Conservation (phyloP, 2,888 invertebrate species). For the Syritta pipiens region DNA sequence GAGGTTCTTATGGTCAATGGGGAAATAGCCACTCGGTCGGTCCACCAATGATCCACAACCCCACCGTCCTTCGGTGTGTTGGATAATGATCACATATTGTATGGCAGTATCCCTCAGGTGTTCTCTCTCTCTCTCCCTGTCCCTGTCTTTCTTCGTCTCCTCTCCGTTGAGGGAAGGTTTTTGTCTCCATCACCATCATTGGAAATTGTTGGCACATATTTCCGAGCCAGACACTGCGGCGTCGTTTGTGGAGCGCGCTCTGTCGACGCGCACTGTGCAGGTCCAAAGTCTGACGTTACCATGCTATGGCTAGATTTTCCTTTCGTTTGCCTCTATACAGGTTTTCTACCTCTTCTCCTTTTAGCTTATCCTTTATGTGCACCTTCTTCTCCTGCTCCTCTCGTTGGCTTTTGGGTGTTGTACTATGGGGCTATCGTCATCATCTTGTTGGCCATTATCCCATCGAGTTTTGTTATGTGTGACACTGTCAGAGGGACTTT, state of each 20-base stretch:
- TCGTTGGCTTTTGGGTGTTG: slow-evolving; percentile 18
- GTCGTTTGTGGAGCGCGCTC: slow-evolving; percentile 66
- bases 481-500: slow-evolving; percentile 56
- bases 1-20: slow-evolving; percentile 40
- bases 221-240: slow-evolving; percentile 64
- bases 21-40: not conserved
- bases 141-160: not conserved
- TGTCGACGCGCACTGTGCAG: slow-evolving; percentile 55
- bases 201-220: slow-evolving; percentile 66
- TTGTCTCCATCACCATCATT: slow-evolving; percentile 57
- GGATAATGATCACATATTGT: slow-evolving; percentile 59
- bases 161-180: slow-evolving; percentile 3
- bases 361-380: slow-evolving; percentile 36
- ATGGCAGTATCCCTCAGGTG: slow-evolving; percentile 35
- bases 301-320: slow-evolving; percentile 58
- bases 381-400: not conserved
- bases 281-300: slow-evolving; percentile 56
- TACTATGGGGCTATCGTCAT: slow-evolving; percentile 62
- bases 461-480: slow-evolving; percentile 58
- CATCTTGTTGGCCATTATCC: slow-evolving; percentile 62
- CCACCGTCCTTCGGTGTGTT: slow-evolving; percentile 9
- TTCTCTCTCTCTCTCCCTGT: slow-evolving; percentile 10
- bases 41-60: slow-evolving; percentile 29
- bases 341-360: slow-evolving; percentile 18
- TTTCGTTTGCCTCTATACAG: slow-evolving; percentile 48